phyloP scores from a whole-genome alignment of 2,113 vertebrate species.

The Apodemus sylvaticus region DNA sequence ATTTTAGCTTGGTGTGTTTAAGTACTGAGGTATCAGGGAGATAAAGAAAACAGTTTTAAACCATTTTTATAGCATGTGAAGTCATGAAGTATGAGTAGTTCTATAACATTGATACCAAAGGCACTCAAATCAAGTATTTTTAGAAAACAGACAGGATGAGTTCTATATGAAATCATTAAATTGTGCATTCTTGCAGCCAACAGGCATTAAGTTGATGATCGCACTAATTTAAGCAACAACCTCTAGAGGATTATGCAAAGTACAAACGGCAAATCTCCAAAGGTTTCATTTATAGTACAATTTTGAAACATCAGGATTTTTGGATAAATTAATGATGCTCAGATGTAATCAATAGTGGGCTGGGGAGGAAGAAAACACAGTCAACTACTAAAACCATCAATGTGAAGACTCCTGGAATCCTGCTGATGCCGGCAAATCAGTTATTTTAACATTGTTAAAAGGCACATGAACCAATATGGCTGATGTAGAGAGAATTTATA shows the following conservation, averaged over 20 bases:
- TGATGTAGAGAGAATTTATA: neutral
- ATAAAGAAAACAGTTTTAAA: conserved; percentile 24
- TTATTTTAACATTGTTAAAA: neutral
- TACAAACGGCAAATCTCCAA: neutral
- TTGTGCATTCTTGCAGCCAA: neutral
- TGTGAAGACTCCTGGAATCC: neutral
- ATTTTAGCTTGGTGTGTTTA: conserved; percentile 19
- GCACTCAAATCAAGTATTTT: neutral
- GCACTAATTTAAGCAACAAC: neutral
- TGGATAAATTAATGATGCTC: neutral
- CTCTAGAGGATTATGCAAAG: neutral
- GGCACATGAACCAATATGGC: neutral
- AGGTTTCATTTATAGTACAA: neutral
- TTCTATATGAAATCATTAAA: neutral
- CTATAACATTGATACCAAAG: neutral
- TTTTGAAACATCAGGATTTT: neutral
- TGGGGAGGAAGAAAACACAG: neutral
- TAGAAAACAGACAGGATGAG: neutral
- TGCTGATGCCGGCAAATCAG: neutral
- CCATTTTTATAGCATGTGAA: conserved; percentile 9
- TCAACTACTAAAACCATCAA: neutral
- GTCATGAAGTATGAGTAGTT: neutral
- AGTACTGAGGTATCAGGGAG: neutral
- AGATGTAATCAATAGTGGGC: neutral
- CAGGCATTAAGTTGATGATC: neutral